Evolutionary conservation across 2,113 vertebrate genomes (phyloP).

Genomic region (Barbus barbus): DNA sequence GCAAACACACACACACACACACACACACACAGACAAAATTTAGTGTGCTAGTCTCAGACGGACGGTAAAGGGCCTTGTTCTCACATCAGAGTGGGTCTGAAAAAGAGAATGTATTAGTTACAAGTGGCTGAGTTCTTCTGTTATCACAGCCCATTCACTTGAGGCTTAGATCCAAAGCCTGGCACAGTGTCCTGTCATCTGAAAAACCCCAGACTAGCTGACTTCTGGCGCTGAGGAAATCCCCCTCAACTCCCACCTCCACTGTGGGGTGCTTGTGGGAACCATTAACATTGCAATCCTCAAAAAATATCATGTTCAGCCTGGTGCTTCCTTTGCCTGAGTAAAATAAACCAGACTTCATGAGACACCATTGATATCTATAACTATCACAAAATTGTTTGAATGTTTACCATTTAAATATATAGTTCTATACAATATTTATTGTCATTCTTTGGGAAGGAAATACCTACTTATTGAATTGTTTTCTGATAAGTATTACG

Average conservation of each 20-base stretch:
- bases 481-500: too few species aligned
- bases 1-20: neutral
- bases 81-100: conserved; percentile 34
- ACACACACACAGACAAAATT: conserved; percentile 32
- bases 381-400: neutral
- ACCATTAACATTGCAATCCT: conserved; percentile 47
- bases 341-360: neutral
- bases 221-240: conserved; percentile 68
- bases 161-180: conserved; percentile 73
- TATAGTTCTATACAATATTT: too few species aligned
- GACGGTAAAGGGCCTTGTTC: neutral
- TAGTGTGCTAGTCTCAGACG: neutral
- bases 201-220: conserved; percentile 56
- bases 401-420: too few species aligned
- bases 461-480: too few species aligned
- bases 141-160: conserved; percentile 73
- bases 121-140: conserved; percentile 72
- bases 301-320: conserved; percentile 36
- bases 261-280: conserved; percentile 60
- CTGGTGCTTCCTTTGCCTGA: conserved; percentile 17
- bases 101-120: conserved; percentile 55
- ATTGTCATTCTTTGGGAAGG: too few species aligned
- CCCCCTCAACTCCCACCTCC: conserved; percentile 46
- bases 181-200: conserved; percentile 63
- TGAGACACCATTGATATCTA: neutral